Conservation (phyloP, 2,797 vertebrate species). For the Mycteria americana region DNA sequence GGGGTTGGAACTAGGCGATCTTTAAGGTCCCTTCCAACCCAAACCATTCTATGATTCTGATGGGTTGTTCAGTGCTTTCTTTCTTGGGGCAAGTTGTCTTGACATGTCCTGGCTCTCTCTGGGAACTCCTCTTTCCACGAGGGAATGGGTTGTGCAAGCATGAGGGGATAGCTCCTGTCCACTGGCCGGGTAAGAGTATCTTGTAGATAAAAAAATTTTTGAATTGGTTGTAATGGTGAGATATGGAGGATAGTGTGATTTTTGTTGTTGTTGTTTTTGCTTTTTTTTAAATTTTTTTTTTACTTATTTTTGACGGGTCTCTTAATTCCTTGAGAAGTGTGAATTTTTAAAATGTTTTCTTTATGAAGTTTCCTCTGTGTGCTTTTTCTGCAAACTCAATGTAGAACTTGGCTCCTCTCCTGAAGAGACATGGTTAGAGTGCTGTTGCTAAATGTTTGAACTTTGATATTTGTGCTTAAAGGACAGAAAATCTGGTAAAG, state of each 20-base stretch:
- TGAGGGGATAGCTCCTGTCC: not conserved
- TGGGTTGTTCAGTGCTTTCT: not conserved
- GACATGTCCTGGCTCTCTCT: not conserved
- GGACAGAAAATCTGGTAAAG: not conserved
- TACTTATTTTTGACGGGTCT: not conserved
- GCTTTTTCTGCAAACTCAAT: not conserved
- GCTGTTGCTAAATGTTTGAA: not conserved
- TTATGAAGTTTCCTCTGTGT: not conserved
- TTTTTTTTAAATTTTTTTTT: not conserved
- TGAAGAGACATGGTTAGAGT: not conserved
- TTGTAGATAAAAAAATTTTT: not conserved
- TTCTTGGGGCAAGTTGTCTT: not conserved
- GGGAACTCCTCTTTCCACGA: not conserved
- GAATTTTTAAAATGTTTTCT: not conserved
- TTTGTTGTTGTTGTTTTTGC: too few species aligned
- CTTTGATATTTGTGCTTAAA: not conserved
- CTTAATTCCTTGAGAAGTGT: not conserved
- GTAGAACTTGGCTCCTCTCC: not conserved
- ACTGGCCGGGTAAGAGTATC: not conserved
- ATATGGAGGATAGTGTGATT: accelerated
- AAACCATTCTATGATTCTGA: not conserved
- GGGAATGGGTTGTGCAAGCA: not conserved
- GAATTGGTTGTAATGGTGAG: not conserved
- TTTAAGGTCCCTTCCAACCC: too few species aligned
- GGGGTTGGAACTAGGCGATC: too few species aligned